A percentile compares a stretch with the other conserved stretches of the same genome.
Conservation (phyloP, 2,113 vertebrate species). For the Gnathonemus echidnorhynchus region DNA sequence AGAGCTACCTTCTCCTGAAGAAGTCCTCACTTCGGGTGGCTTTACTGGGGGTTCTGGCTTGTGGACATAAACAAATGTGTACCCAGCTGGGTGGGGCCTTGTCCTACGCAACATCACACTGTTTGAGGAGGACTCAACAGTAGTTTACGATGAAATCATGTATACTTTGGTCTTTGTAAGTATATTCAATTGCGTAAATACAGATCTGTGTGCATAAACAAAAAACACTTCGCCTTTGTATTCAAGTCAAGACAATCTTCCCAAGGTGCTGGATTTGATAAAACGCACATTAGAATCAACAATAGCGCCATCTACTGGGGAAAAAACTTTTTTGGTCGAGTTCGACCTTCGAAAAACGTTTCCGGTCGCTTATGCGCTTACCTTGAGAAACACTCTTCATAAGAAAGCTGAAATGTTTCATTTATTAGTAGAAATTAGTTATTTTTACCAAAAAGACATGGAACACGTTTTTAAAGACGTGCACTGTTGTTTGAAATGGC, state of each 20-base stretch:
- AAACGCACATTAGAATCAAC: neutral
- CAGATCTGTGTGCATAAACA: neutral
- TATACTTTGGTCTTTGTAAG: neutral
- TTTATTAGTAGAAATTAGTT: neutral
- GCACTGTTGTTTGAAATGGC: neutral
- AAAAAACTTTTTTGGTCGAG: neutral
- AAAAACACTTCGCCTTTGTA: neutral
- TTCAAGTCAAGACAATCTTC: neutral
- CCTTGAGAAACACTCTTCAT: neutral
- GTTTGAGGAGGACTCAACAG: neutral
- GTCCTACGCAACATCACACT: neutral
- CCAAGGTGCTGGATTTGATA: neutral
- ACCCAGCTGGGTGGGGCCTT: neutral
- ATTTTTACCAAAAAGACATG: neutral
- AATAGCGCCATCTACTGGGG: neutral
- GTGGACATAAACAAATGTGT: neutral
- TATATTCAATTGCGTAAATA: neutral
- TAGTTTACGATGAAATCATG: neutral
- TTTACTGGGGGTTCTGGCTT: neutral
- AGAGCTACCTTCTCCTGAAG: neutral
- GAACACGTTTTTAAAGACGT: neutral
- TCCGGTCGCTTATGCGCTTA: neutral
- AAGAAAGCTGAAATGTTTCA: neutral
- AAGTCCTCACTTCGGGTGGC: neutral
- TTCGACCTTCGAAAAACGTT: neutral